These are phyloP conservation scores for Sebastes diploproa DNA, from an alignment of 2,797 vertebrate genomes.

Conservation along the genomic window DNA sequence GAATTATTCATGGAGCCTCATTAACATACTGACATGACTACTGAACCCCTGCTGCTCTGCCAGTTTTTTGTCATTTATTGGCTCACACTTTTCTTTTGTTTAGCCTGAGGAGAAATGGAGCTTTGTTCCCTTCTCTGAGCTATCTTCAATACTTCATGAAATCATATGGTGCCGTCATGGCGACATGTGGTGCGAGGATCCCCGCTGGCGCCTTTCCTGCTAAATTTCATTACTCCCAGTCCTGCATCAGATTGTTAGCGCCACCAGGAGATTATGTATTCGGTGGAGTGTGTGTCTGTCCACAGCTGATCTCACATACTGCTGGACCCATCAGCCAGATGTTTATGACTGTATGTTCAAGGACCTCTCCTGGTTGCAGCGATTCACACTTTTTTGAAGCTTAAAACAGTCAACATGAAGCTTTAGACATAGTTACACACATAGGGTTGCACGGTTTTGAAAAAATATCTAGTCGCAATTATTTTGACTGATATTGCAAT, in stretches of 20 bases:
- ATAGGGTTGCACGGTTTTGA: no score
- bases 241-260: not conserved
- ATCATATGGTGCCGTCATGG: slow-evolving; percentile 70
- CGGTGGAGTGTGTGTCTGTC: not conserved
- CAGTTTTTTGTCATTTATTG: slow-evolving; percentile 31
- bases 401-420: not conserved
- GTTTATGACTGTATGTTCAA: not conserved
- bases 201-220: slow-evolving; percentile 30
- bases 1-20: slow-evolving; percentile 55
- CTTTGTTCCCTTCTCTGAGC: slow-evolving; percentile 41
- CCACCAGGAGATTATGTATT: not conserved
- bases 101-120: slow-evolving; percentile 33
- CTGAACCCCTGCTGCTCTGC: slow-evolving; percentile 28
- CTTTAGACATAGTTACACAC: no score
- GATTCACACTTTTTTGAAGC: not conserved
- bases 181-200: slow-evolving; percentile 54
- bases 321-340: not conserved
- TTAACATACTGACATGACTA: slow-evolving; percentile 49
- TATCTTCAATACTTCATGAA: slow-evolving; percentile 74
- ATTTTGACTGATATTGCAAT: no score
- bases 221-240: slow-evolving; percentile 14
- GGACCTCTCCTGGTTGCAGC: not conserved
- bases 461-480: fast-evolving
- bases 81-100: not conserved
- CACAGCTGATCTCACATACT: not conserved